Evolutionary conservation across 2,888 invertebrate species (phyloP), one percentile per base, ranked within the genome.

Genomic region (Lithodes maja): DNA sequence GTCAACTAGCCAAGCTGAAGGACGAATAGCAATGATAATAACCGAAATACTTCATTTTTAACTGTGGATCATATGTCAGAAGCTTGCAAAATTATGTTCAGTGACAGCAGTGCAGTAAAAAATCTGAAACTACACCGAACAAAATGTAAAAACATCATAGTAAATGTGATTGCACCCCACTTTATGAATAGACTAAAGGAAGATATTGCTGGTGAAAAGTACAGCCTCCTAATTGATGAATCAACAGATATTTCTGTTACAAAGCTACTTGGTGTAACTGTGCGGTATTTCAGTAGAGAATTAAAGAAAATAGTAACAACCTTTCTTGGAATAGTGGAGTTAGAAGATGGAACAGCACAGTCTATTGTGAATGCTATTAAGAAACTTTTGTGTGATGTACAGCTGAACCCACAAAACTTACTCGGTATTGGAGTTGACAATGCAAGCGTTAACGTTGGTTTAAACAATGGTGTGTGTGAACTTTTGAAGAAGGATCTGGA

Each of bases 381-480:
- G 55, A 80, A 80, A n/a, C 54, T 80, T 12, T 80, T 54, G 61
- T n/a, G 33, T 2, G 52, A 33, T 52, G 83, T 83, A 71, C 12
- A 71, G 71, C 77, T 77, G 33, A 50, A 77, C 2, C 77, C 77
- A 5, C 49, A 33, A 77, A 77, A 77, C 50, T n/a, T 77, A 77
- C 49, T 77, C 33, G 61, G 81, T 12, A 52, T 81, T 55, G 61
- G 81, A 33, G 81, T 61, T 55, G 81, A 81, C 17, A 83, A 49
- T 74, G 74, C 69, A 83, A 69, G 49, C 9, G 83, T 83, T 53
- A 50, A 71, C 68, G 53, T 53, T 83, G 83, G 83, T 5, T 53
- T 83, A 53, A 71, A 83, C 53, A 71, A 83, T 74, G 83, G 74
- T 83, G 83, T 74, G 5, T 74, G 3, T 83, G 53, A 83, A 83